Evolutionary conservation across 1,140 invertebrate species (phyloP), one percentile per base, ranked within the genome.

Genomic region (Drosophila sturtevanti): DNA sequence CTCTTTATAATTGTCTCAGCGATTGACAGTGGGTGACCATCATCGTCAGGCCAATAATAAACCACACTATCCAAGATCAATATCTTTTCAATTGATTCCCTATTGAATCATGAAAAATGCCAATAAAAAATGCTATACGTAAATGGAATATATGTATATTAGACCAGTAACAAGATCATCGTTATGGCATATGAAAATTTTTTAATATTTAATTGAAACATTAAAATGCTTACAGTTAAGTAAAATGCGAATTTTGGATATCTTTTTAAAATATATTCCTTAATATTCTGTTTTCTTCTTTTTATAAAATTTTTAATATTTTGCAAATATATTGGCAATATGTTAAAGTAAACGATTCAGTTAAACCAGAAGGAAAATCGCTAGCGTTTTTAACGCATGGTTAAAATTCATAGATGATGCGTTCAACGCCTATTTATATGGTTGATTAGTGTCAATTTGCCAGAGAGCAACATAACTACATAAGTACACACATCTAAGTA

Each of bases 381-480:
- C 35, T 68, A 21, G 22, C 48, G 51, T 52, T 59, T 48, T 37
- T 62, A 77, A 37, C 41, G 44, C 54, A 31, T 63, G 34, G 37
- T 58, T 58, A 27, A 12, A 48, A 48, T 14, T 18, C 27, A 12
- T 9, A 34, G 22, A 52, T 51, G 31, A 55, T 11, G 61, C 31
- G 14, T 61, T 55, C 63, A 54, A 12, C 11, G 55, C 51, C 38
- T 60, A 55, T 80, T 68, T 64, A 52, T 59, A 68, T 35, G 51
- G 38, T 35, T 62, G 73, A 86, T 72, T 85, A 86, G 77, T 70
- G 63, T 66, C 81, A 85, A 85, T 86, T 85, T 86, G 69, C 41
- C 41, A 48, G 41, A 81, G 69, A 44, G 27, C 41, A 77, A 72
- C 68, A 85, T 80, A 77, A 77, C 64, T 67, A 54, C 38, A 24